Base-by-base conservation (phyloP, 2,888 invertebrate species). In the Drosophila siamana region DNA sequence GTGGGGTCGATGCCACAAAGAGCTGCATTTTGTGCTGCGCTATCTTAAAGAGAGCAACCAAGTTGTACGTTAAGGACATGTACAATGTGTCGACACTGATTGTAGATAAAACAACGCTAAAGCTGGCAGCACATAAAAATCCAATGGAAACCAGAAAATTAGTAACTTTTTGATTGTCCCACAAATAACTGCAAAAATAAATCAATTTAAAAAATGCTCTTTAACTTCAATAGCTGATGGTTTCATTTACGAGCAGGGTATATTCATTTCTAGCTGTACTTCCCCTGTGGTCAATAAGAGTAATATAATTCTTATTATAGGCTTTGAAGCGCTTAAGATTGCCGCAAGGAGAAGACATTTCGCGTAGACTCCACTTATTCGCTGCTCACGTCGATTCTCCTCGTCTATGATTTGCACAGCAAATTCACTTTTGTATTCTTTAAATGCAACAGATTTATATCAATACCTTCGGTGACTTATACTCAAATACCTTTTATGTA, bases 41-140 rank as follows among this genome's bases (percentile, higher is more conserved):
- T 0, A 69, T 64, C 44, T 67, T 78, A 36, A 81, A 84, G 1
- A 81, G 60, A n/a, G 81, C 85, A 0, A 75, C 78, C n/a, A 82
- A 19, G 33, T 82, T 78, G 57, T 67, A 63, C 4, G 59, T 69
- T 4, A 74, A 52, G 0, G 69, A 60, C 2, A 63, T 63, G 26
- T 80, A 73, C 0, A 81, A 44, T 0, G 81, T 80, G 13, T 81
- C 81, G 8, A 78, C 13, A 13, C 70, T 67, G 7, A 84, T 51
- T 5, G 69, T 56, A 0, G 73, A 33, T 0, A 67, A 1, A 2
- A 81, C 67, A 15, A 64, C 70, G 0, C 61, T 50, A 8, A 56
- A 52, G n/a, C 55, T 64, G 43, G 70, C 69, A n/a, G 30, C 44
- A 0, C 41, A 26, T 19, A 69, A 28, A 43, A 75, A 40, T 0